Conservation (phyloP, 2,888 invertebrate species). For the Villa cingulata region DNA sequence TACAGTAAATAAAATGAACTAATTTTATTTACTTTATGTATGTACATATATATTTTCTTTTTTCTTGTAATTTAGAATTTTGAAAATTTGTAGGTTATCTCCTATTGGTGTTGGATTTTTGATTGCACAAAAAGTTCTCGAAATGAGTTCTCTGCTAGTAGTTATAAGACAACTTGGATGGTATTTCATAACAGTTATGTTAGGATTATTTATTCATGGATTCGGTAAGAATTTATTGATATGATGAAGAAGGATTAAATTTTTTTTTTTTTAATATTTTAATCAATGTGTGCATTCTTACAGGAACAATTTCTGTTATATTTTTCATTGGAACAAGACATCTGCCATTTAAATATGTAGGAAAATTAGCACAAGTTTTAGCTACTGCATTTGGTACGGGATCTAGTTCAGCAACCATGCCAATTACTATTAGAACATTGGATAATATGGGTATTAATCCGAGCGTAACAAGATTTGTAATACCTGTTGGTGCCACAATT, state of each 20-base stretch:
- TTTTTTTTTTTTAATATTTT: not conserved
- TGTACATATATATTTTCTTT: slow-evolving; percentile 1
- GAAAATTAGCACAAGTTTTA: slow-evolving; percentile 77
- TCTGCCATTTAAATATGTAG: slow-evolving; percentile 68
- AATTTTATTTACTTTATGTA: not conserved
- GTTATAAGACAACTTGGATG: slow-evolving; percentile 78
- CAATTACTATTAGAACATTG: slow-evolving; percentile 83
- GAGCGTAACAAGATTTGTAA: slow-evolving; percentile 84
- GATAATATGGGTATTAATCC: slow-evolving; percentile 86
- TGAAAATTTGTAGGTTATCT: slow-evolving; percentile 55
- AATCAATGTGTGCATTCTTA: too few relatives aligned
- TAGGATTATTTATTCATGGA: slow-evolving; percentile 86
- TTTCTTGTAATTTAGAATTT: not conserved
- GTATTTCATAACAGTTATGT: slow-evolving; percentile 84
- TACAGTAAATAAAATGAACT: too few relatives aligned
- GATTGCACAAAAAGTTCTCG: slow-evolving; percentile 80
- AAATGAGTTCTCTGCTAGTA: slow-evolving; percentile 72
- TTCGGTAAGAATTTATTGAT: slow-evolving; percentile 41
- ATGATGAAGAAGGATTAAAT: not conserved
- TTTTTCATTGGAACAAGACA: slow-evolving; percentile 71
- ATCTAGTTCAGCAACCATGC: slow-evolving; percentile 89
- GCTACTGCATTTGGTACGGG: slow-evolving; percentile 95
- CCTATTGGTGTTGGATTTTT: slow-evolving; percentile 81
- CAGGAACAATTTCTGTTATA: slow-evolving; percentile 67
- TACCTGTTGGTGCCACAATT: slow-evolving; percentile 94